Conservation (phyloP, 2,113 vertebrate genomes). For the Zapus hudsonius region DNA sequence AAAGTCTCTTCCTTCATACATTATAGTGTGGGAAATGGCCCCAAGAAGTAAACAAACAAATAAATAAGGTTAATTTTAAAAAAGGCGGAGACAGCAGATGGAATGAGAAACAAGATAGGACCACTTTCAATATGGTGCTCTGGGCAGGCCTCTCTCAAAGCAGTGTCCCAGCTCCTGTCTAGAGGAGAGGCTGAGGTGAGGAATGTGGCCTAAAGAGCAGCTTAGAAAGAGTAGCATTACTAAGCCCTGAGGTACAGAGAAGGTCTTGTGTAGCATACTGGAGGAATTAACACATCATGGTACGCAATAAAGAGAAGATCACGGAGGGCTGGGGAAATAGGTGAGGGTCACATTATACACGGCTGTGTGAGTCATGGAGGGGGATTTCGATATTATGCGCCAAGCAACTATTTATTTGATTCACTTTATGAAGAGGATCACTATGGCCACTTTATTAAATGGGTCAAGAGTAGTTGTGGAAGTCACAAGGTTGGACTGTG, state of each 20-base stretch:
- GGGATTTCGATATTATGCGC: neutral
- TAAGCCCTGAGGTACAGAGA: constrained; percentile 8
- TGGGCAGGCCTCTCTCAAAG: neutral
- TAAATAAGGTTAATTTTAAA: constrained; percentile 57
- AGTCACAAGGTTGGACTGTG: neutral
- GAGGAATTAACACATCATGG: neutral
- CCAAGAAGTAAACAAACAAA: constrained; percentile 33
- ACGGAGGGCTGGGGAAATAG: neutral
- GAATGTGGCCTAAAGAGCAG: neutral
- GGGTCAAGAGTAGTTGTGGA: neutral
- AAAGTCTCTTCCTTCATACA: constrained; percentile 36
- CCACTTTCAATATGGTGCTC: constrained; percentile 2
- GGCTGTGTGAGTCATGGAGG: neutral
- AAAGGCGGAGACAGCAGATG: neutral
- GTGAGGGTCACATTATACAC: neutral
- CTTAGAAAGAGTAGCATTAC: constrained; percentile 20
- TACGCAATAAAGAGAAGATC: neutral
- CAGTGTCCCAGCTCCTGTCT: neutral
- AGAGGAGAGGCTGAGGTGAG: neutral
- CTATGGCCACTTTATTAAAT: neutral
- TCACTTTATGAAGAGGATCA: neutral
- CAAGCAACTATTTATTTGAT: neutral
- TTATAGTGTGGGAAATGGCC: constrained; percentile 21
- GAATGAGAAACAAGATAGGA: neutral
- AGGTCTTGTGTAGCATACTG: neutral